Percentiles rank a stretch among this genome's conserved stretches.
Evolutionary conservation across 1,140 invertebrate genomes (phyloP).

Genomic region (Aphidius ervi): DNA sequence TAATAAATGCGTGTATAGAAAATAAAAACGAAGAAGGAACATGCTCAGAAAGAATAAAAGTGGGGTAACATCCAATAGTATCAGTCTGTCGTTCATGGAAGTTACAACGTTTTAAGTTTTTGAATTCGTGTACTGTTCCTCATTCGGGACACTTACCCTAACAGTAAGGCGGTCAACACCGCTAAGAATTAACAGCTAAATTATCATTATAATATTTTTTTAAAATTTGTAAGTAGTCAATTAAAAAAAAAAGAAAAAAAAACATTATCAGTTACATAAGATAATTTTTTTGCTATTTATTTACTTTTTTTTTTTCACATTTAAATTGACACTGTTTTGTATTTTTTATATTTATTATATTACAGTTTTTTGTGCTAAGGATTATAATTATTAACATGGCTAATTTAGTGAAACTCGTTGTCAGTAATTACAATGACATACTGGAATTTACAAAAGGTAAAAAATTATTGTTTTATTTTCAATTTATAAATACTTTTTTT

Average conservation of each 20-base stretch:
- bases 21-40: slow-evolving; percentile 24
- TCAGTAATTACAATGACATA: slow-evolving; percentile 57
- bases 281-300: too few species aligned
- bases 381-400: slow-evolving; percentile 43
- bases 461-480: background rate
- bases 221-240: too few species aligned
- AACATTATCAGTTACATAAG: too few species aligned
- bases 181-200: too few species aligned
- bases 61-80: slow-evolving; percentile 26
- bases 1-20: too few species aligned
- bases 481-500: too few species aligned
- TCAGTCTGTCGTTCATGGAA: slow-evolving; percentile 26
- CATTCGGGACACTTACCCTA: slow-evolving; percentile 27
- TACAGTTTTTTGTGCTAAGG: background rate
- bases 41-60: slow-evolving; percentile 20
- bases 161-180: slow-evolving; percentile 3
- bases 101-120: slow-evolving; percentile 32
- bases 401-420: slow-evolving; percentile 48
- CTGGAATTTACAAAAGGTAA: slow-evolving; percentile 52
- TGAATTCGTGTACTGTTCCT: slow-evolving; percentile 35
- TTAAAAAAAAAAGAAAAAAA: too few species aligned
- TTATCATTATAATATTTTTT: too few species aligned
- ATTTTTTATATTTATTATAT: background rate
- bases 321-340: background rate
- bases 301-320: too few species aligned